Conservation (phyloP, 2,113 vertebrate species). For the Apodemus speciosus region DNA sequence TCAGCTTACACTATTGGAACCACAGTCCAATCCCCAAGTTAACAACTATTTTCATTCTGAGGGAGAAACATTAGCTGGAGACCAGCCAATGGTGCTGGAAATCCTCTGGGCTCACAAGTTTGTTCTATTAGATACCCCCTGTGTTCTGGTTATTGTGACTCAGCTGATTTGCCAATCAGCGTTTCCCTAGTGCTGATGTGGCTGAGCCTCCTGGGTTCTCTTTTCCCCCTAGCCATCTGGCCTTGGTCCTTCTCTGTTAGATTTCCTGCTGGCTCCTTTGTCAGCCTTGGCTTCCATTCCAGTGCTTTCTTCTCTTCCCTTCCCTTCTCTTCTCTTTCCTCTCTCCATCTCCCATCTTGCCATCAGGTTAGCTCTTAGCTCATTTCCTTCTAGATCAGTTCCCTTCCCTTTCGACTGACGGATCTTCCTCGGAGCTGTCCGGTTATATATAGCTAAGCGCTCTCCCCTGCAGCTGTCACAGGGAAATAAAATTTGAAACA, state of each 20-base stretch:
- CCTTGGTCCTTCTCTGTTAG: background rate
- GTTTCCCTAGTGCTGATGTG: background rate
- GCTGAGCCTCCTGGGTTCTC: background rate
- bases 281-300: background rate
- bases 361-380: background rate
- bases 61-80: background rate
- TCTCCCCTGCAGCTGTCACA: fast-evolving
- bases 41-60: background rate
- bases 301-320: background rate
- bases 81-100: background rate
- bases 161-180: background rate
- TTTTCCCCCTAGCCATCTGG: background rate
- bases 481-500: background rate
- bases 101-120: background rate
- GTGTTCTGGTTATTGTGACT: background rate
- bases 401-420: background rate
- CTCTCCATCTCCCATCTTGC: too few species aligned
- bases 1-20: background rate
- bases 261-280: background rate
- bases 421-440: background rate
- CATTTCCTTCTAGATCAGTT: background rate
- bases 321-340: background rate
- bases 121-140: background rate
- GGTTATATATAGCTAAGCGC: background rate
- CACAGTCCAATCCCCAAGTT: background rate